Percentiles rank a stretch among this genome's conserved stretches.
Evolutionary conservation across 2,113 vertebrate species (phyloP).

Genomic region (Archilochus colubris): DNA sequence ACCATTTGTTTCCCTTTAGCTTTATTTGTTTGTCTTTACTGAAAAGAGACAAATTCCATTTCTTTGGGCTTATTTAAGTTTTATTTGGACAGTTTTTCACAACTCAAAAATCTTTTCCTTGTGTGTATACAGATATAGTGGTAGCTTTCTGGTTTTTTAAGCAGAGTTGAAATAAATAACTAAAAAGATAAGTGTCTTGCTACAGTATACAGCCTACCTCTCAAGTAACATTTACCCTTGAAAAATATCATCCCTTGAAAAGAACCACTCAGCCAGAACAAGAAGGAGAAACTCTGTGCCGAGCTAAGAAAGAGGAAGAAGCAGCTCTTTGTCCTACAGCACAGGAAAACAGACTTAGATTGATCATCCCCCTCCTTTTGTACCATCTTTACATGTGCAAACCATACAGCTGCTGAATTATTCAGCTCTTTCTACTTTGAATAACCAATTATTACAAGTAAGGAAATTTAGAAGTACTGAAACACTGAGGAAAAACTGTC

Average conservation of each 20-base stretch:
- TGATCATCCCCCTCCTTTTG: neutral
- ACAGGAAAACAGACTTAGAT: neutral
- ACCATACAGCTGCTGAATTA: conserved; percentile 36
- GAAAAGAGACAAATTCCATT: neutral
- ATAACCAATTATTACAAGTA: neutral
- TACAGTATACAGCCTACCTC: neutral
- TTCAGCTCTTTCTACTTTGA: conserved; percentile 20
- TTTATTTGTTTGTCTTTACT: neutral
- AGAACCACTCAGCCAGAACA: neutral
- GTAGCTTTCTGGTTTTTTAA: neutral
- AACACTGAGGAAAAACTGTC: neutral
- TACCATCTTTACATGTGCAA: neutral
- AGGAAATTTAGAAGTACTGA: neutral
- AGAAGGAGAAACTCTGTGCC: neutral
- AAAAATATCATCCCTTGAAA: conserved; percentile 2
- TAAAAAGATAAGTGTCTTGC: neutral
- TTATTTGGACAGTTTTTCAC: neutral
- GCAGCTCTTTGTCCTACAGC: neutral
- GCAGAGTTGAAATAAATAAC: neutral
- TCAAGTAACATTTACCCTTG: neutral
- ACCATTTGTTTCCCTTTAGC: neutral
- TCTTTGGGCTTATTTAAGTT: neutral
- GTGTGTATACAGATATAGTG: neutral
- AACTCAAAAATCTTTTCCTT: neutral
- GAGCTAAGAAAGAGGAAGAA: neutral